Conservation (phyloP, 2,888 invertebrate genomes). For the Andrena hattorfiana region DNA sequence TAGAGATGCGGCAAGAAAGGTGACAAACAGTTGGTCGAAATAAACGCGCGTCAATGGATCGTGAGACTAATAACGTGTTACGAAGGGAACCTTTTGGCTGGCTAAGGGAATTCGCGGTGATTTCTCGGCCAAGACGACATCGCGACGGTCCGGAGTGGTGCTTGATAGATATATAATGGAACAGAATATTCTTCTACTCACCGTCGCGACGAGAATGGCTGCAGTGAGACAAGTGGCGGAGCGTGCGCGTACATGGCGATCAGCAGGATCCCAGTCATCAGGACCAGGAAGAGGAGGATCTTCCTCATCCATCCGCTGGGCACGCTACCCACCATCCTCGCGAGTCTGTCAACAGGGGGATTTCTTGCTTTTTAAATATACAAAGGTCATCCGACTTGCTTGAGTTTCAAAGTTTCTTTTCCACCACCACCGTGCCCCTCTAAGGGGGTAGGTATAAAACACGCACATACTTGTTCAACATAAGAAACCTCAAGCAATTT, state of each 20-base stretch:
- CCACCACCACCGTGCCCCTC: too few relatives aligned
- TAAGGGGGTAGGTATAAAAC: too few relatives aligned
- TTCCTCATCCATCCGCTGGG: slow-evolving; percentile 87
- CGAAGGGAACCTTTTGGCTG: too few relatives aligned
- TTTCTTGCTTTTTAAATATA: too few relatives aligned
- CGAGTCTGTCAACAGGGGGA: slow-evolving; percentile 72
- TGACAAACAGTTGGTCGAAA: slow-evolving; percentile 17
- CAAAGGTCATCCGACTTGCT: too few relatives aligned
- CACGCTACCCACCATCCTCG: slow-evolving; percentile 85
- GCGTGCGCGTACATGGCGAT: slow-evolving; percentile 86
- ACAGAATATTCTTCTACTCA: slow-evolving; percentile 65
- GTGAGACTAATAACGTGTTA: too few relatives aligned
- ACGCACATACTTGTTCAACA: too few relatives aligned
- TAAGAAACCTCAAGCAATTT: too few relatives aligned
- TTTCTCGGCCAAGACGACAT: too few relatives aligned
- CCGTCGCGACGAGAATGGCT: slow-evolving; percentile 82
- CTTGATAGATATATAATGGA: slow-evolving; percentile 11
- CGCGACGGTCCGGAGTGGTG: not conserved
- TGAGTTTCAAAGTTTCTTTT: too few relatives aligned
- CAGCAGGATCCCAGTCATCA: slow-evolving; percentile 86
- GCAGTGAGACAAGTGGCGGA: slow-evolving; percentile 82
- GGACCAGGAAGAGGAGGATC: slow-evolving; percentile 86
- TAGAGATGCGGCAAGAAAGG: slow-evolving; percentile 55
- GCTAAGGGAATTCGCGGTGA: too few relatives aligned
- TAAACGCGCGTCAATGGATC: not conserved